Evolutionary conservation across 2,113 vertebrate species (phyloP).

Genomic region (Grammomys dolichurus): DNA sequence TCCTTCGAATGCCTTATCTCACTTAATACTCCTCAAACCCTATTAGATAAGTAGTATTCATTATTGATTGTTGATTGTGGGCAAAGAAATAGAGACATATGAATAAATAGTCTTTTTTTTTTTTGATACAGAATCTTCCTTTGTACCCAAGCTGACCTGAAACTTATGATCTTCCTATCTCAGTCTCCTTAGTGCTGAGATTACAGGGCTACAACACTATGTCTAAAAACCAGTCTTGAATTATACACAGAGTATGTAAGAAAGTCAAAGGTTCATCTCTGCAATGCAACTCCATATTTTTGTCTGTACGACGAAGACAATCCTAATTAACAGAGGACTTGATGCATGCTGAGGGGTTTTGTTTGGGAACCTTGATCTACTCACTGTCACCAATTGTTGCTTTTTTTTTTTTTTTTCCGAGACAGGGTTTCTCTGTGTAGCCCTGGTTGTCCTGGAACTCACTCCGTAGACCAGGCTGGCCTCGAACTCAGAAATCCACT

Average conservation of each 20-base stretch:
- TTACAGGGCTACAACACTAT: background rate
- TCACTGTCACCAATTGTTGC: background rate
- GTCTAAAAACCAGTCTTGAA: background rate
- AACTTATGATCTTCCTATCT: background rate
- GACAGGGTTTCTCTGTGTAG: too few relatives aligned
- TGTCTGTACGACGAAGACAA: background rate
- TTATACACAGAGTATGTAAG: background rate
- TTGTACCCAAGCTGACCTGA: background rate
- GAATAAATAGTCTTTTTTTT: background rate
- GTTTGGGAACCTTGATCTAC: background rate
- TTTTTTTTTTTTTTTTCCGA: background rate
- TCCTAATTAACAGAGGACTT: background rate
- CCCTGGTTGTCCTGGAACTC: too few relatives aligned
- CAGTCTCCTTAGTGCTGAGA: background rate
- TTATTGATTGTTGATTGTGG: background rate
- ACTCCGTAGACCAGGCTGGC: too few relatives aligned
- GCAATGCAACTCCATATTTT: background rate
- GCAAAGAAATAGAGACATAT: background rate
- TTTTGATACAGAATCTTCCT: background rate
- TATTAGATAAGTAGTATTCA: background rate
- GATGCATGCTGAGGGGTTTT: background rate
- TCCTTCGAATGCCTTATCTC: background rate
- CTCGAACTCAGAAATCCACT: too few relatives aligned
- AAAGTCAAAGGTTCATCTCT: background rate
- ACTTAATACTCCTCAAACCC: background rate